phyloP scores from a whole-genome alignment of 2,888 invertebrate genomes.

The Amblyteles armatorius region DNA sequence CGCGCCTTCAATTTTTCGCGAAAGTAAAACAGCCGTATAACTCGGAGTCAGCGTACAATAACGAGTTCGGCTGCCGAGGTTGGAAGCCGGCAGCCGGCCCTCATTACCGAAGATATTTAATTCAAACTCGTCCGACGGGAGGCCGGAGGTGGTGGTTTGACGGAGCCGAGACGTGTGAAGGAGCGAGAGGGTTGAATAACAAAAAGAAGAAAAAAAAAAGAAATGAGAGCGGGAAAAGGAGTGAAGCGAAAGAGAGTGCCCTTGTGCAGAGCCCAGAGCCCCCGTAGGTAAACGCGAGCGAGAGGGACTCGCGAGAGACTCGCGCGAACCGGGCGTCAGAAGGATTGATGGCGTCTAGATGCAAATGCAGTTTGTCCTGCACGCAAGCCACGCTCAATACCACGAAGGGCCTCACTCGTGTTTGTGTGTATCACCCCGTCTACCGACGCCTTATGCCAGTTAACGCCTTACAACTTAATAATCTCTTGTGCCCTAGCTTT shows the following conservation, averaged over 20 bases:
- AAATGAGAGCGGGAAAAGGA: constrained; percentile 24
- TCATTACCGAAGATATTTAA: constrained; percentile 81
- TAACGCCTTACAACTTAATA: constrained; percentile 85
- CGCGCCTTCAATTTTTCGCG: neutral
- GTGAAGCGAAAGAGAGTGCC: constrained; percentile 34
- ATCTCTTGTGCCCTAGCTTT: constrained; percentile 77
- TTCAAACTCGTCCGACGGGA: constrained; percentile 77
- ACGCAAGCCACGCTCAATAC: constrained; percentile 78
- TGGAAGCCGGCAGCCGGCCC: constrained; percentile 67
- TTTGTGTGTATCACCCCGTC: constrained; percentile 75
- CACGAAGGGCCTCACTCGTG: constrained; percentile 27
- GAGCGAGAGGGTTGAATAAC: constrained; percentile 12
- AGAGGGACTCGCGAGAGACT: constrained; percentile 62
- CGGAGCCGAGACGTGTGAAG: constrained; percentile 44
- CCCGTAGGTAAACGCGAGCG: constrained; percentile 34
- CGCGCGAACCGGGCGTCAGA: constrained; percentile 82
- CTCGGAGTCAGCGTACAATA: neutral
- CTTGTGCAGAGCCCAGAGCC: constrained; percentile 13
- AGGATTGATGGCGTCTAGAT: constrained; percentile 85
- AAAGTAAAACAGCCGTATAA: neutral
- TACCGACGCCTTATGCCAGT: constrained; percentile 84
- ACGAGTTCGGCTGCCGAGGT: constrained; percentile 18
- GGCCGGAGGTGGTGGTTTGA: constrained; percentile 69
- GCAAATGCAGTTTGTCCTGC: constrained; percentile 84
- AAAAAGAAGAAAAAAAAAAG: constrained; percentile 12